These are phyloP conservation scores for Automeris io DNA, from an alignment of 2,888 invertebrate species.

Conservation along the genomic window DNA sequence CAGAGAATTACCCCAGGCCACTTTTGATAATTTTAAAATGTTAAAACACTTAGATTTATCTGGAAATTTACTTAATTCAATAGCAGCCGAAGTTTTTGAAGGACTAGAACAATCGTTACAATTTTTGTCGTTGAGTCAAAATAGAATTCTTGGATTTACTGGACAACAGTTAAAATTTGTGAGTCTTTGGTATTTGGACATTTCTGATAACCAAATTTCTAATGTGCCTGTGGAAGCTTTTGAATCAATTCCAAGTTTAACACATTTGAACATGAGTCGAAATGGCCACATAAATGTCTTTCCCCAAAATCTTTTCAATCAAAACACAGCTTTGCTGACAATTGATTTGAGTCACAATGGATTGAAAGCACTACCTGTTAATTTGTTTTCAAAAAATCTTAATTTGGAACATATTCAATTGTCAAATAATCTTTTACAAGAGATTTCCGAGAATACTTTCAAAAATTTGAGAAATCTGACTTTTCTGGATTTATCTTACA, in stretches of 20 bases:
- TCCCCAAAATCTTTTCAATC: slow-evolving; percentile 82
- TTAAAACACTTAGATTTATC: slow-evolving; percentile 85
- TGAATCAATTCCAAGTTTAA: slow-evolving; percentile 79
- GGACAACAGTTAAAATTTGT: slow-evolving; percentile 79
- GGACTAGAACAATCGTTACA: slow-evolving; percentile 85
- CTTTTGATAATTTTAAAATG: slow-evolving; percentile 87
- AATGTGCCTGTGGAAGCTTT: slow-evolving; percentile 84
- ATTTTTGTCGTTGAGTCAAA: slow-evolving; percentile 84
- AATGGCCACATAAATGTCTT: slow-evolving; percentile 82
- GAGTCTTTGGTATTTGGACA: slow-evolving; percentile 82
- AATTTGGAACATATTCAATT: slow-evolving; percentile 82
- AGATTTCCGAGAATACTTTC: slow-evolving; percentile 87
- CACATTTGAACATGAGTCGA: slow-evolving; percentile 85
- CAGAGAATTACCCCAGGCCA: slow-evolving; percentile 87
- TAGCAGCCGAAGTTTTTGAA: slow-evolving; percentile 84
- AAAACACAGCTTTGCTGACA: slow-evolving; percentile 80
- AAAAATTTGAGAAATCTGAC: slow-evolving; percentile 85
- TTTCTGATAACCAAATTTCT: slow-evolving; percentile 87
- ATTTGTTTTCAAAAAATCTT: slow-evolving; percentile 81
- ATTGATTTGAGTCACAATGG: slow-evolving; percentile 86
- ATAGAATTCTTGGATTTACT: slow-evolving; percentile 82
- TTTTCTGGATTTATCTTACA: slow-evolving; percentile 85
- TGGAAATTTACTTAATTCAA: slow-evolving; percentile 84
- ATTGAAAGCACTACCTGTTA: slow-evolving; percentile 83
- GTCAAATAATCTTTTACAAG: slow-evolving; percentile 84